Base-by-base conservation (phyloP, 2,888 invertebrate species). In the Ormyrus pomaceus region DNA sequence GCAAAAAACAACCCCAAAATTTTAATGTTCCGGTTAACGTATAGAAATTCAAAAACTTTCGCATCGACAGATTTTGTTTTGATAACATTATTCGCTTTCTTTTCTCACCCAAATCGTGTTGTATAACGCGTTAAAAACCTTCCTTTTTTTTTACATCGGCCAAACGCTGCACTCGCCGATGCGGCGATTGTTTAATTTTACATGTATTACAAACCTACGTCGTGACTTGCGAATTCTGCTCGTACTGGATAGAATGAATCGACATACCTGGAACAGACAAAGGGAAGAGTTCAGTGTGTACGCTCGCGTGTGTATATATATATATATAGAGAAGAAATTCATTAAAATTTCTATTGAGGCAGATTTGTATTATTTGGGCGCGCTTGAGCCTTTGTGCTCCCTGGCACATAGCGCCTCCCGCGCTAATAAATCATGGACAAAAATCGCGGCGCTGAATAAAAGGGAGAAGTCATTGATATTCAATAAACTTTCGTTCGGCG, bases 251-350 rank as follows among this genome's bases (percentile, higher is more conserved):
- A 45, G 48, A 68, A 62, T 69, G 76, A 68, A 76, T 76, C 76
- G 62, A 69, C 76, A 66, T 69, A 76, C 69, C 76, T 76, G 76
- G 61, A 69, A 69, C 76, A 69, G 62, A 76, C 69, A 76, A 76
- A 69, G 69, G 76, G 50, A 69, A 53, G 19, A 34, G 61, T 69
- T 69, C 45, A 66, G 59, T 59, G 51, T 45, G 34, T 66, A 19
- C 34, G 34, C 34, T 34, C 34, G 34, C 0, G 3, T 34, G 34
- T 34, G n/a, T 45, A 13, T 19, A 8, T 9, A 50, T 55, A 46
- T 45, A 13, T 19, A 8, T 9, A 50, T 55, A 34, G 7, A 0
- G 34, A 66, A 56, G 64, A 74, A 75, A 75, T 75, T 75, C 75
- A 75, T 75, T 75, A 75, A 75, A 66, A 75, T 58, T 66, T 75